phyloP scores from a whole-genome alignment of 1,140 invertebrate genomes.

The Homarus americanus region DNA sequence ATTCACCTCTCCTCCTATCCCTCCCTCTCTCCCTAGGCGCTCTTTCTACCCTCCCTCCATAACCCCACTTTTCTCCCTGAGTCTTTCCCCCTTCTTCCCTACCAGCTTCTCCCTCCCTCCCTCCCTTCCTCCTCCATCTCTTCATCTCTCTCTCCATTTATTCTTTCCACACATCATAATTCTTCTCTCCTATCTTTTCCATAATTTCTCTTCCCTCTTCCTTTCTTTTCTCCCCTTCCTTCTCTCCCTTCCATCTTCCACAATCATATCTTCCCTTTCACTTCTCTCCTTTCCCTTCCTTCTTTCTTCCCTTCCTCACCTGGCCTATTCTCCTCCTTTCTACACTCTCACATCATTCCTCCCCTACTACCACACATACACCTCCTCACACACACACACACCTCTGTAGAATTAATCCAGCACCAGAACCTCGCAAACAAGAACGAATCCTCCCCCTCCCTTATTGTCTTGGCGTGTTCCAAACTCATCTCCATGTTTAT shows the following conservation, averaged over 20 bases:
- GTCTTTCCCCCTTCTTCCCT: neutral
- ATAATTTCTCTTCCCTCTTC: neutral
- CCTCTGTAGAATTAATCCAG: neutral
- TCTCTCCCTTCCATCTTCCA: neutral
- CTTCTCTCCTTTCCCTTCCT: neutral
- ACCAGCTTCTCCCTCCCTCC: neutral
- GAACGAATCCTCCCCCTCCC: neutral
- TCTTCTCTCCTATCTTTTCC: neutral
- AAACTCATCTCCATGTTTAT: slow-evolving; percentile 60
- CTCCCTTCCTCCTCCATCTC: neutral
- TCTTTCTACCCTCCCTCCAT: neutral
- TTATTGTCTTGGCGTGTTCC: slow-evolving; percentile 28
- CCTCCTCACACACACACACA: neutral
- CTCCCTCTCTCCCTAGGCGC: too few relatives aligned
- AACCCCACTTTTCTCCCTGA: neutral
- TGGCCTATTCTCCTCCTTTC: neutral
- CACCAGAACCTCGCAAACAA: slow-evolving; percentile 26
- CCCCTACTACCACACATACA: too few relatives aligned
- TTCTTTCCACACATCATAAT: too few relatives aligned
- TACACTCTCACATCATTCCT: neutral
- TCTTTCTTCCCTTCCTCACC: neutral
- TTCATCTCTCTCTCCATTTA: too few relatives aligned
- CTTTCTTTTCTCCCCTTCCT: too few relatives aligned
- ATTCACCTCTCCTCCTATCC: neutral
- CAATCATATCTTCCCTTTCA: neutral